Base-by-base conservation (phyloP, 2,888 invertebrate species). In the Esperia sulphurella region DNA sequence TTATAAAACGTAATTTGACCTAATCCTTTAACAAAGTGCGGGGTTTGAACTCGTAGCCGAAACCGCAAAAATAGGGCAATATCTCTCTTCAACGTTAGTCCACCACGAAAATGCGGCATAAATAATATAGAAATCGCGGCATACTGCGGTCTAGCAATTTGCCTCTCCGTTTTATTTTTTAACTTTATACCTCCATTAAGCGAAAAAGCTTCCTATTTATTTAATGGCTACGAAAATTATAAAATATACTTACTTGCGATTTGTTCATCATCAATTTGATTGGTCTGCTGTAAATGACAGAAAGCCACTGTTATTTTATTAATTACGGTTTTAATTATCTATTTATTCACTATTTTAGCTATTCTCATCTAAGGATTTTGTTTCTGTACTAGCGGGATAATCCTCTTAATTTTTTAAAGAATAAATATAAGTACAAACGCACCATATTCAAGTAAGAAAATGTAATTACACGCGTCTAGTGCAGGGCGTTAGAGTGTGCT, bases 181-280 rank as follows among this genome's bases (percentile, higher is more conserved):
- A 30, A 49, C 44, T 48, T 29, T 33, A 43, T 37, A 30, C 35
- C 3, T 41, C 41, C 28, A 41, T 35, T 10, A 30, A 10, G 29
- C 37, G 35, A 31, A 31, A 30, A 31, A 31, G 31, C 31, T 8
- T 31, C 7, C 31, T 7, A 40, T 40, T 40, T 28, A 38, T 38
- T 45, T 40, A 9, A 14, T 10, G 4, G 8, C 2, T 40, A 29
- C 7, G n/a, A 35, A 3, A 4, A 28, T 41, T n/a, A 41, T n/a
- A 5, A 21, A 3, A 3, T 21, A 30, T 54, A 87, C 89, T 89
- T 61, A 90, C 91, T 90, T 49, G 86, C 77, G 43, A 90, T 84
- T 65, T 90, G 90, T 61, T 90, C 90, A 53, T 90, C 89, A 55
- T 90, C 90, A 41, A 84, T 72, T 65, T 82, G 82, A 48, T 66